phyloP scores from a whole-genome alignment of 2,113 vertebrate species.

The Athene noctua region DNA sequence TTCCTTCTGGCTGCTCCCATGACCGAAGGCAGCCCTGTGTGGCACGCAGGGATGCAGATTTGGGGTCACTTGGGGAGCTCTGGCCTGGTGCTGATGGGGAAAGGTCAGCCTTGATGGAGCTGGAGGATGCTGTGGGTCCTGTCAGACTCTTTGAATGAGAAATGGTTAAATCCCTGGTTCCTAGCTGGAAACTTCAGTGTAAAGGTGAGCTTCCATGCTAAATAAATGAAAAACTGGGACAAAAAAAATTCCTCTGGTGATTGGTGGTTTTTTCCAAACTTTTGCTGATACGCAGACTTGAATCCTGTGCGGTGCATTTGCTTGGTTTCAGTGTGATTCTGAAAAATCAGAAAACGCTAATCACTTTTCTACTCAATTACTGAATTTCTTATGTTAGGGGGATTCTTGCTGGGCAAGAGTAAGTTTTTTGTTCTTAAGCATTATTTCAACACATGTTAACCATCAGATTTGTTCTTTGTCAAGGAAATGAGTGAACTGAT shows the following conservation, averaged over 20 bases:
- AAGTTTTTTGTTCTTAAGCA: neutral
- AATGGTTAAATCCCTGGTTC: neutral
- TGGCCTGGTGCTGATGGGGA: neutral
- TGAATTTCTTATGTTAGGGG: neutral
- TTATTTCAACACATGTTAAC: neutral
- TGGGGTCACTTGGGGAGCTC: neutral
- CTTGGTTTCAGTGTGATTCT: neutral
- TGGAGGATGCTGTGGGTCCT: neutral
- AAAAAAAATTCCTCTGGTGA: neutral
- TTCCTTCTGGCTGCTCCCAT: neutral
- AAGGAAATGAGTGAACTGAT: rapidly evolving
- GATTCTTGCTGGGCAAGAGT: rapidly evolving
- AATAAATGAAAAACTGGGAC: neutral
- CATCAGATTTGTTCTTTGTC: neutral
- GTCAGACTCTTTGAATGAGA: neutral
- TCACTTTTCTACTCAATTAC: rapidly evolving
- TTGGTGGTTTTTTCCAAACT: rapidly evolving
- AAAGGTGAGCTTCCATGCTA: neutral
- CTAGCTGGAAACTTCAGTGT: neutral
- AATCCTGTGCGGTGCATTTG: rapidly evolving
- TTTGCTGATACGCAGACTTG: rapidly evolving
- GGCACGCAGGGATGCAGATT: rapidly evolving
- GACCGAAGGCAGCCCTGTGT: rapidly evolving
- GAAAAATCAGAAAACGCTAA: rapidly evolving
- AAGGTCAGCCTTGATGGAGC: neutral